A percentile compares a stretch with the other conserved stretches of the same genome.
phyloP scores from a whole-genome alignment of 1,140 invertebrate species.

The Brachionus plicatilis region DNA sequence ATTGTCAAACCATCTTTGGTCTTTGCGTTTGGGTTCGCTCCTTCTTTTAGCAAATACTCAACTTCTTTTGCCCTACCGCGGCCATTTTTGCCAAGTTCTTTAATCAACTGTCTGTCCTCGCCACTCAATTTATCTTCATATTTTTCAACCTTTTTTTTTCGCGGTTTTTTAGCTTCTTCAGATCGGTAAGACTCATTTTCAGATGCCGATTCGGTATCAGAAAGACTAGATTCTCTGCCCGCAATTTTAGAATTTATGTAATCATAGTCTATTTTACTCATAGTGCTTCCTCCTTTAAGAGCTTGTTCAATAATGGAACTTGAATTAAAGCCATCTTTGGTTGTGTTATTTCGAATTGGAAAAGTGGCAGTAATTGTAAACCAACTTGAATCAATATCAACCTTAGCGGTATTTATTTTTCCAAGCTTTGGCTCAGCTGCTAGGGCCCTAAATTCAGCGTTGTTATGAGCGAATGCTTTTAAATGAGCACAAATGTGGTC shows the following conservation, averaged over 20 bases:
- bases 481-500: conserved; percentile 56
- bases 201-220: conserved; percentile 1
- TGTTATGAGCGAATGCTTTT: conserved; percentile 54
- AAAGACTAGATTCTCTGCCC: conserved; percentile 24
- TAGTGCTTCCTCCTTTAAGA: neutral
- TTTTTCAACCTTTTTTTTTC: conserved; percentile 48
- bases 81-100: conserved; percentile 49
- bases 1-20: conserved; percentile 51
- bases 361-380: conserved; percentile 25
- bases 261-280: conserved; percentile 17
- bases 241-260: neutral
- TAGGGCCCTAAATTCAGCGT: conserved; percentile 55
- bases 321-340: conserved; percentile 19
- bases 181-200: conserved; percentile 33
- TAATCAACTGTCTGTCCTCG: conserved; percentile 48
- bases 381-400: conserved; percentile 13
- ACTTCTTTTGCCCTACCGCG: conserved; percentile 49
- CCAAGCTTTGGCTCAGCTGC: conserved; percentile 41
- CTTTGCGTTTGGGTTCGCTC: conserved; percentile 51
- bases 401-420: conserved; percentile 46
- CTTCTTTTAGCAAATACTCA: conserved; percentile 53
- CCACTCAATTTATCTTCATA: conserved; percentile 44
- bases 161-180: conserved; percentile 45
- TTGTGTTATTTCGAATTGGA: neutral
- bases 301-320: neutral